Evolutionary conservation across 2,888 invertebrate species (phyloP).

Genomic region (Trachelus troglodyta): DNA sequence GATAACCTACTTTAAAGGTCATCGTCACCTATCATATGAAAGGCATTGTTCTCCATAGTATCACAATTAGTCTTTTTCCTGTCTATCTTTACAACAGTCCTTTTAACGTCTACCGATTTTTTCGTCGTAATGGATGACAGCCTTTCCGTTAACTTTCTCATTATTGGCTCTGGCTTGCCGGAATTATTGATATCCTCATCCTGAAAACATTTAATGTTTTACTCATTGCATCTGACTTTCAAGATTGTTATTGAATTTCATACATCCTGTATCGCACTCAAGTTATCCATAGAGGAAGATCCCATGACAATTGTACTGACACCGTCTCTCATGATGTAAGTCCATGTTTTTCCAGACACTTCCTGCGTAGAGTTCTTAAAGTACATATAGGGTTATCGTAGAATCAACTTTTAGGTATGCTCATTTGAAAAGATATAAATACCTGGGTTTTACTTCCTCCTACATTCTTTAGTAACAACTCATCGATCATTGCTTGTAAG

Average conservation of each 20-base stretch:
- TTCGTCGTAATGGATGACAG: slow-evolving; percentile 78
- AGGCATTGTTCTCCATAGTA: slow-evolving; percentile 90
- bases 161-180: slow-evolving; percentile 73
- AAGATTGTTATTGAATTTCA: slow-evolving; percentile 15
- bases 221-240: slow-evolving; percentile 5
- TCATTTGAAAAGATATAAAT: slow-evolving; percentile 23
- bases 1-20: slow-evolving; percentile 73
- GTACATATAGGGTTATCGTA: background rate
- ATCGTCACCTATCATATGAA: slow-evolving; percentile 95
- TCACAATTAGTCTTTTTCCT: slow-evolving; percentile 67
- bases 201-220: slow-evolving; percentile 5
- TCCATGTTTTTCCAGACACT: slow-evolving; percentile 70
- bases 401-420: slow-evolving; percentile 5
- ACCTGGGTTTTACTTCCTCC: slow-evolving; percentile 69
- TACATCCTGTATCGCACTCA: slow-evolving; percentile 32
- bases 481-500: slow-evolving; percentile 95
- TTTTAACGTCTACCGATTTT: slow-evolving; percentile 66
- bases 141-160: slow-evolving; percentile 79
- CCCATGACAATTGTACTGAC: slow-evolving; percentile 75
- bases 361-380: slow-evolving; percentile 29
- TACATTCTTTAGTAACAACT: slow-evolving; percentile 82
- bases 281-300: slow-evolving; percentile 69
- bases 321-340: slow-evolving; percentile 80
- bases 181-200: slow-evolving; percentile 19
- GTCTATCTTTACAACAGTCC: slow-evolving; percentile 37